These are phyloP conservation scores for Limnephilus marmoratus DNA, from an alignment of 2,888 invertebrate species.

Conservation along the genomic window DNA sequence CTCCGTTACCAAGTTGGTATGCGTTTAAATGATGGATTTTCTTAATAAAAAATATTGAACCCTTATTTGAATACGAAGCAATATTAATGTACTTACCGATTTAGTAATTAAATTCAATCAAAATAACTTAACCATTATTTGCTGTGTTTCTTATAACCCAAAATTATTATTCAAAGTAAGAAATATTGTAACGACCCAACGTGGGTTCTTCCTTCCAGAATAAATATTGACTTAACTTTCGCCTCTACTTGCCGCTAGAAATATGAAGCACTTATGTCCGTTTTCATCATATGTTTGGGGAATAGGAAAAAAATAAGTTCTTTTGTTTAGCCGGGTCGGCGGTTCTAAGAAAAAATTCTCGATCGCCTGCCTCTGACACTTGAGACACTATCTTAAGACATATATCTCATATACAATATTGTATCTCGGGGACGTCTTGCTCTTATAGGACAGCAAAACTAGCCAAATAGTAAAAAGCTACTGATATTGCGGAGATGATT, in stretches of 20 bases:
- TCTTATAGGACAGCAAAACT: background rate
- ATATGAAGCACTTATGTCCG: background rate
- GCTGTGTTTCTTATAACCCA: background rate
- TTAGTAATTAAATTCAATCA: too few relatives aligned
- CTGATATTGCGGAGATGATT: background rate
- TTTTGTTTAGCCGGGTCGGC: background rate
- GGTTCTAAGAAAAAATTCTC: background rate
- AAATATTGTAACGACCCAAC: background rate
- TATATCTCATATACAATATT: constrained; percentile 18
- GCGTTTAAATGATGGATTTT: too few relatives aligned
- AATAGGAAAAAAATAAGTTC: background rate
- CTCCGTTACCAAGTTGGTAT: too few relatives aligned
- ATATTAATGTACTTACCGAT: too few relatives aligned
- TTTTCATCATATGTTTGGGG: background rate
- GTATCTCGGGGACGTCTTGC: background rate
- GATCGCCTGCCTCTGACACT: constrained; percentile 36
- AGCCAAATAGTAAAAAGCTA: background rate
- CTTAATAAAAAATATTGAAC: too few relatives aligned
- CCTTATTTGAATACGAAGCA: too few relatives aligned
- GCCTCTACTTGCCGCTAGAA: background rate
- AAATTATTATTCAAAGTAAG: background rate
- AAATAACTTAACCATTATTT: too few relatives aligned
- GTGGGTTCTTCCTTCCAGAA: background rate
- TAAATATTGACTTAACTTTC: background rate
- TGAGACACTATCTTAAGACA: constrained; percentile 18